Conservation (phyloP, 2,113 vertebrate genomes). For the Ivindomyrus marchei region DNA sequence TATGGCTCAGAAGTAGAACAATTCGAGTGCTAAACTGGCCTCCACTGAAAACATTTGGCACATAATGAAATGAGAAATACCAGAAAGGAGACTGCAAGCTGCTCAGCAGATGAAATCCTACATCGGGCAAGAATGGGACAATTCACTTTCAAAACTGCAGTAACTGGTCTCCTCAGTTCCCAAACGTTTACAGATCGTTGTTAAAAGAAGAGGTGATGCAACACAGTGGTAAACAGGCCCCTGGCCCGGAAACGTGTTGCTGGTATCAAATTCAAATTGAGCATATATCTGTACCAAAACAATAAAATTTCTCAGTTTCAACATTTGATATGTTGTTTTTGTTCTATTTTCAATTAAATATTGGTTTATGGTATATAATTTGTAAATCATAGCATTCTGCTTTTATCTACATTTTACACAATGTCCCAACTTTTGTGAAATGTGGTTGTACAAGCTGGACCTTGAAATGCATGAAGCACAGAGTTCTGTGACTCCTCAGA, state of each 20-base stretch:
- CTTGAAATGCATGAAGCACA: neutral
- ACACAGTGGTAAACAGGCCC: no score
- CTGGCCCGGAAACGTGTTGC: neutral
- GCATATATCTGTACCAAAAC: neutral
- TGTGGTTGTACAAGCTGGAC: neutral
- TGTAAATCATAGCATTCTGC: neutral
- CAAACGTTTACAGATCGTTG: no score
- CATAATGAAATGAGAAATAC: no score
- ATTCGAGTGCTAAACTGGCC: no score
- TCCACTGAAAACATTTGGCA: no score
- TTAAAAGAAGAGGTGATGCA: no score
- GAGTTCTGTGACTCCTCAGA: neutral
- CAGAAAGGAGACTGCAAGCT: no score
- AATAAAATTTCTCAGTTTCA: neutral
- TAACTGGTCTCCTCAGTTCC: no score
- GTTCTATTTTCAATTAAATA: neutral
- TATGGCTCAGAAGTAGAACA: neutral
- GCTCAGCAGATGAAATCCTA: no score
- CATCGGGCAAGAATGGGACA: no score
- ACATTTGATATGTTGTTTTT: neutral
- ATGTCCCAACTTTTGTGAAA: no score
- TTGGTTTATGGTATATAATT: neutral
- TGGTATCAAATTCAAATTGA: neutral
- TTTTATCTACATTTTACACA: neutral
- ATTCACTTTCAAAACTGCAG: no score